phyloP scores from a whole-genome alignment of 1,140 invertebrate species.

The Brachionus sp. region DNA sequence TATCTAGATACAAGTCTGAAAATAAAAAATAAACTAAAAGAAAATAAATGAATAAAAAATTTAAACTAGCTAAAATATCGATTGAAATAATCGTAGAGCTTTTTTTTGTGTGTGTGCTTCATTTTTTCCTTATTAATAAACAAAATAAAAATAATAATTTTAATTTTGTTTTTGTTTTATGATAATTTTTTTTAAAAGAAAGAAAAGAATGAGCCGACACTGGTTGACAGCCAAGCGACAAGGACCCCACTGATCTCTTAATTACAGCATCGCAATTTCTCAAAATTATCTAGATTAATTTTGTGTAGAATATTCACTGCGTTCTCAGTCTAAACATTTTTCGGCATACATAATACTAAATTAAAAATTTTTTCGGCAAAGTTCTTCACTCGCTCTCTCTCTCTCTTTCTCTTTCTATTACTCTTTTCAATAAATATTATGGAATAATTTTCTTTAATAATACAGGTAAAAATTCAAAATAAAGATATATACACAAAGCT shows the following conservation, averaged over 20 bases:
- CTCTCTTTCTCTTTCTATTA: neutral
- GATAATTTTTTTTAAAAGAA: neutral
- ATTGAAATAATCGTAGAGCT: neutral
- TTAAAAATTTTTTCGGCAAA: neutral
- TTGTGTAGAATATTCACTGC: neutral
- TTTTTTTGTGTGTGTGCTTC: neutral
- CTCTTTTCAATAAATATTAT: neutral
- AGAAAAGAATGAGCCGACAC: neutral
- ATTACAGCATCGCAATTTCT: neutral
- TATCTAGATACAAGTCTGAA: neutral
- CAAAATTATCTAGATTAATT: neutral
- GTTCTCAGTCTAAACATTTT: neutral
- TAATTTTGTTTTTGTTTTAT: slow-evolving; percentile 12
- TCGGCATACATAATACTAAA: neutral
- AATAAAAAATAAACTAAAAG: neutral
- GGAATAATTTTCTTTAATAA: neutral
- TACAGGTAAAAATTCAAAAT: neutral
- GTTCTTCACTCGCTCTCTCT: neutral
- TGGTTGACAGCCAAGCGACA: neutral
- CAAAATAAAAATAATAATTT: neutral
- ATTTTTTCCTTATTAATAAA: neutral
- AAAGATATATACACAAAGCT: neutral
- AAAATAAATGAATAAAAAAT: neutral
- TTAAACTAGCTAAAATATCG: slow-evolving; percentile 3
- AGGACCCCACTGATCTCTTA: slow-evolving; percentile 4